Percentiles rank a stretch among this genome's conserved stretches.
Conservation (phyloP, 2,888 invertebrate genomes). For the Rhagonycha lutea region DNA sequence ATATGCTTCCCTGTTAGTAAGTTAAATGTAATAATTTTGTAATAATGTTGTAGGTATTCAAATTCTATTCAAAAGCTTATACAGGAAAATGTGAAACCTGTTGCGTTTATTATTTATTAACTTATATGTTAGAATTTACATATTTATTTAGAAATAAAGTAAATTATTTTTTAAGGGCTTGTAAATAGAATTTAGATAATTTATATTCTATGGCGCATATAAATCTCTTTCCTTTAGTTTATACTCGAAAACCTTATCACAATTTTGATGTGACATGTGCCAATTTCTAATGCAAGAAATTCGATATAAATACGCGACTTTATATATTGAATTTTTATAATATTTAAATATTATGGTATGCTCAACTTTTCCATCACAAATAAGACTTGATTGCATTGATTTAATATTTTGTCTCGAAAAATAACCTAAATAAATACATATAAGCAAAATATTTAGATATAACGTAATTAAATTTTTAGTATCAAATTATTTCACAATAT, state of each 20-base stretch:
- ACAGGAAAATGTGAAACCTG: background rate
- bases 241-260: background rate
- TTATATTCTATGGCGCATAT: background rate
- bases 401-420: background rate
- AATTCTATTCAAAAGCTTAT: background rate
- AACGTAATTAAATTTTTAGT: background rate
- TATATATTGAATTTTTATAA: background rate
- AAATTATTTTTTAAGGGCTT: background rate
- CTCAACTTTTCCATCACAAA: background rate
- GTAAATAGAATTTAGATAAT: background rate
- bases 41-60: background rate
- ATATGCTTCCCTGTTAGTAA: background rate
- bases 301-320: background rate
- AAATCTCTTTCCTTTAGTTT: background rate
- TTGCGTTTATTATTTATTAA: background rate
- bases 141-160: background rate
- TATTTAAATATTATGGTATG: background rate
- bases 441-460: background rate
- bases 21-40: background rate
- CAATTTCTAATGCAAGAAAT: background rate
- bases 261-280: background rate
- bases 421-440: background rate
- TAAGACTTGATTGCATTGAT: background rate
- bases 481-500: background rate
- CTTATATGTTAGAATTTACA: background rate